Conservation (phyloP, 2,888 invertebrate genomes). For the Gerosis bhagava region DNA sequence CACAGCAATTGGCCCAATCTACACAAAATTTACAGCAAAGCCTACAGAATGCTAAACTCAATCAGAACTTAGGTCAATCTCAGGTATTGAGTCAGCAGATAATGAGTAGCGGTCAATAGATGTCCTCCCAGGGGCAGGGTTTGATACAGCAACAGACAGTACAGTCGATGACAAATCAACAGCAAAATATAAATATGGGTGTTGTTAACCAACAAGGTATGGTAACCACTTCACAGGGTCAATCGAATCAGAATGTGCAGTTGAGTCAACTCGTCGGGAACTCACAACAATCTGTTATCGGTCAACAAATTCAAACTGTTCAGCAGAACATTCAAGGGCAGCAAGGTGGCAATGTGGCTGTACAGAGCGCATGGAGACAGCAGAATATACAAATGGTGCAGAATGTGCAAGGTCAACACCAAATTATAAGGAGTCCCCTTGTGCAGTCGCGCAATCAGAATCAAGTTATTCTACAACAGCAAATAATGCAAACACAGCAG, state of each 20-base stretch:
- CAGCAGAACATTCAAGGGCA: slow-evolving; percentile 71
- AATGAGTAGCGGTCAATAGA: slow-evolving; percentile 73
- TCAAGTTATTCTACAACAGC: slow-evolving; percentile 80
- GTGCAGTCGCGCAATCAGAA: slow-evolving; percentile 74
- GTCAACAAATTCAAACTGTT: slow-evolving; percentile 77
- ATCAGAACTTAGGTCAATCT: slow-evolving; percentile 64
- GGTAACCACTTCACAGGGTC: slow-evolving; percentile 65
- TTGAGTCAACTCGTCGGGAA: slow-evolving; percentile 71
- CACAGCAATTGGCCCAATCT: slow-evolving; percentile 71
- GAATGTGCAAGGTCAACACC: slow-evolving; percentile 78
- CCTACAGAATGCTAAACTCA: slow-evolving; percentile 73
- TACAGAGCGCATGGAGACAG: slow-evolving; percentile 72
- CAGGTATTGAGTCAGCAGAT: slow-evolving; percentile 74
- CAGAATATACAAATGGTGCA: slow-evolving; percentile 79
- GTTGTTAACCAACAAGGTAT: slow-evolving; percentile 67
- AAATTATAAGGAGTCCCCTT: slow-evolving; percentile 71
- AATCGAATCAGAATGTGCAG: slow-evolving; percentile 61
- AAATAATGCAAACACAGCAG: slow-evolving; percentile 80
- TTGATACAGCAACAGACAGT: slow-evolving; percentile 72
- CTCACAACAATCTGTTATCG: slow-evolving; percentile 62
- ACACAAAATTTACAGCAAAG: slow-evolving; percentile 66
- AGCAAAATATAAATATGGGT: slow-evolving; percentile 73
- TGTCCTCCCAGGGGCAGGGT: slow-evolving; percentile 64
- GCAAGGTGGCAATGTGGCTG: slow-evolving; percentile 58
- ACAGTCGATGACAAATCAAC: slow-evolving; percentile 67